A percentile compares a stretch with the other conserved stretches of the same genome.
These are phyloP conservation scores for Sesamia inferens DNA, from an alignment of 2,888 invertebrate genomes.

Conservation along the genomic window DNA sequence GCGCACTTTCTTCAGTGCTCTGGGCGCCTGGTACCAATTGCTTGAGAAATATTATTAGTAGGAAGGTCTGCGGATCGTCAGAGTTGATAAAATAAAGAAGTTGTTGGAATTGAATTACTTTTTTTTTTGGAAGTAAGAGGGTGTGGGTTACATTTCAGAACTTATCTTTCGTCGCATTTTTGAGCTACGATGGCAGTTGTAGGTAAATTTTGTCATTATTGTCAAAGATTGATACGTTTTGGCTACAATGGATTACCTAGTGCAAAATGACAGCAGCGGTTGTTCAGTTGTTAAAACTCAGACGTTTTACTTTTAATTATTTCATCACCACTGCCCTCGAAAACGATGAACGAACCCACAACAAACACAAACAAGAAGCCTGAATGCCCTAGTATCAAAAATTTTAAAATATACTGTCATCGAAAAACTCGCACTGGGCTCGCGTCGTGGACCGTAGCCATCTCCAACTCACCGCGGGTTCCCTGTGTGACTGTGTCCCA, in stretches of 20 bases:
- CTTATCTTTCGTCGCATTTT: neutral
- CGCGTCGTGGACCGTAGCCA: neutral
- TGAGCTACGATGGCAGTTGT: neutral
- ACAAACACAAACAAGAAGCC: neutral
- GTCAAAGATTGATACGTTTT: neutral
- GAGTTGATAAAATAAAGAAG: slow-evolving; percentile 71
- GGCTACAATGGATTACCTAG: neutral
- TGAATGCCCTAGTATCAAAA: neutral
- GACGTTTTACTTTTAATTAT: neutral
- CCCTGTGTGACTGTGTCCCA: neutral
- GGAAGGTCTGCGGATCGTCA: slow-evolving; percentile 74
- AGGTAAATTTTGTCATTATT: neutral
- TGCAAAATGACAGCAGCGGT: neutral
- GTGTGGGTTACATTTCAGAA: neutral
- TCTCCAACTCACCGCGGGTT: too few species aligned
- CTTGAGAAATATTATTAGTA: slow-evolving; percentile 83
- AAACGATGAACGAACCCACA: neutral
- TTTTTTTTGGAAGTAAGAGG: slow-evolving; percentile 51
- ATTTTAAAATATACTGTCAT: neutral
- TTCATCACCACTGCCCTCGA: neutral
- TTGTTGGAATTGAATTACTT: slow-evolving; percentile 62
- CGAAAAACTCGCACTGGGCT: neutral
- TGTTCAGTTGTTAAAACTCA: neutral
- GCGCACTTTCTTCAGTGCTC: slow-evolving; percentile 78
- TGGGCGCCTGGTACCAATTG: slow-evolving; percentile 86